Evolutionary conservation across 2,113 vertebrate species (phyloP).

Genomic region (Tenrec ecaudatus): DNA sequence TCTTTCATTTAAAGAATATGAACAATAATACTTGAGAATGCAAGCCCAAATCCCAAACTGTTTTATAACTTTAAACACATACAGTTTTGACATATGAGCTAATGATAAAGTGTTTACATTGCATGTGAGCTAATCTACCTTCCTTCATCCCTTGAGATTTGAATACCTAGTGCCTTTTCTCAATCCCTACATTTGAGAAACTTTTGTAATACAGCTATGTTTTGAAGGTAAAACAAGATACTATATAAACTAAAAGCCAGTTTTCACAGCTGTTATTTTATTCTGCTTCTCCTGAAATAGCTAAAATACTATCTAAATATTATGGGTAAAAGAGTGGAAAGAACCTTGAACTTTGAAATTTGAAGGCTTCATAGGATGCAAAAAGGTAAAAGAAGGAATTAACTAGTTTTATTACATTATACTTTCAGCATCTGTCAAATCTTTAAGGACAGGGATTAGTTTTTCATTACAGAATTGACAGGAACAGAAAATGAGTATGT

Average conservation of each 20-base stretch:
- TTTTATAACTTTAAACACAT: constrained; percentile 10
- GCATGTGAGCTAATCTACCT: neutral
- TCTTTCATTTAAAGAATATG: neutral
- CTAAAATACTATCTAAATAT: neutral
- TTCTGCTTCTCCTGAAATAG: neutral
- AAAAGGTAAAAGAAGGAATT: constrained; percentile 24
- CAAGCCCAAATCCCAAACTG: constrained; percentile 11
- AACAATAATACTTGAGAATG: neutral
- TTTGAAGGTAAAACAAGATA: constrained; percentile 38
- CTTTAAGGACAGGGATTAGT: neutral
- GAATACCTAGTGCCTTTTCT: neutral
- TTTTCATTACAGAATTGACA: neutral
- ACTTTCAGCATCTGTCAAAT: neutral
- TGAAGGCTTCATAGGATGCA: neutral
- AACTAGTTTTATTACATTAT: neutral
- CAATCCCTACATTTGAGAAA: constrained; percentile 35
- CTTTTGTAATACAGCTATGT: neutral
- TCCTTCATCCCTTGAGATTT: constrained; percentile 13
- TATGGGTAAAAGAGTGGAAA: neutral
- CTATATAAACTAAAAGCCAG: neutral
- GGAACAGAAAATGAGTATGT: neutral
- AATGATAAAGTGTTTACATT: neutral
- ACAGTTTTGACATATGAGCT: no score
- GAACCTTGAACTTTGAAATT: neutral
- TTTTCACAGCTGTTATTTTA: neutral